Evolutionary conservation across 2,113 vertebrate species (phyloP).

Genomic region (Oceanites oceanicus): DNA sequence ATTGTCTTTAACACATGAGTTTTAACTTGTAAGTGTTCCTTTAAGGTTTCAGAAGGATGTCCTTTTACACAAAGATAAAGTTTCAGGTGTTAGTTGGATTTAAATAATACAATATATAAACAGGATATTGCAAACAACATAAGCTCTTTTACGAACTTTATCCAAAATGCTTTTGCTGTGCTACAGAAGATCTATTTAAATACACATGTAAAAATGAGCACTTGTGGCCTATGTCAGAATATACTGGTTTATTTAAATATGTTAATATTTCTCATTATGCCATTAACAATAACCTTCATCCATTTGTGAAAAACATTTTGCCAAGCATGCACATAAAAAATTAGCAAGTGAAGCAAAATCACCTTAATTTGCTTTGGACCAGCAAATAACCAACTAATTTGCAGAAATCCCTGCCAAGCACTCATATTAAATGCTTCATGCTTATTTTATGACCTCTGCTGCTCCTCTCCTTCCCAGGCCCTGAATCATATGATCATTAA

Average conservation of each 20-base stretch:
- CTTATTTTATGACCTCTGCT: slow-evolving; percentile 97
- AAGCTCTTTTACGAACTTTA: slow-evolving; percentile 17
- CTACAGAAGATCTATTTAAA: slow-evolving; percentile 32
- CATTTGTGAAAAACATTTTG: slow-evolving; percentile 93
- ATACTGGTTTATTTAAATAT: slow-evolving; percentile 83
- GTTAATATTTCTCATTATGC: slow-evolving; percentile 93
- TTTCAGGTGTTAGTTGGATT: neutral
- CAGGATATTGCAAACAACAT: neutral
- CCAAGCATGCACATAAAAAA: slow-evolving; percentile 95
- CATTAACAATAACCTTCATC: slow-evolving; percentile 85
- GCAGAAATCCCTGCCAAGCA: slow-evolving; percentile 89
- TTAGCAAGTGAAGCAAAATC: slow-evolving; percentile 96
- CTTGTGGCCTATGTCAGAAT: slow-evolving; percentile 72
- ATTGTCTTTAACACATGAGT: neutral
- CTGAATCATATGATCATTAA: slow-evolving; percentile 99
- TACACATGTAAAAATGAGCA: slow-evolving; percentile 34
- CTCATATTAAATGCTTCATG: slow-evolving; percentile 94
- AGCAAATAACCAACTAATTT: slow-evolving; percentile 93
- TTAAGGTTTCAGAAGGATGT: neutral
- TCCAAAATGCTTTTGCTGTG: slow-evolving; percentile 13
- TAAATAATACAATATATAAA: neutral
- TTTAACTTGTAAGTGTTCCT: neutral
- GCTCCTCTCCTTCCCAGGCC: slow-evolving; percentile 86
- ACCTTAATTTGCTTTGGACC: slow-evolving; percentile 97
- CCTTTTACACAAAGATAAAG: neutral